Evolutionary conservation across 2,113 vertebrate species (phyloP).

Genomic region (Phyllostomus hastatus): DNA sequence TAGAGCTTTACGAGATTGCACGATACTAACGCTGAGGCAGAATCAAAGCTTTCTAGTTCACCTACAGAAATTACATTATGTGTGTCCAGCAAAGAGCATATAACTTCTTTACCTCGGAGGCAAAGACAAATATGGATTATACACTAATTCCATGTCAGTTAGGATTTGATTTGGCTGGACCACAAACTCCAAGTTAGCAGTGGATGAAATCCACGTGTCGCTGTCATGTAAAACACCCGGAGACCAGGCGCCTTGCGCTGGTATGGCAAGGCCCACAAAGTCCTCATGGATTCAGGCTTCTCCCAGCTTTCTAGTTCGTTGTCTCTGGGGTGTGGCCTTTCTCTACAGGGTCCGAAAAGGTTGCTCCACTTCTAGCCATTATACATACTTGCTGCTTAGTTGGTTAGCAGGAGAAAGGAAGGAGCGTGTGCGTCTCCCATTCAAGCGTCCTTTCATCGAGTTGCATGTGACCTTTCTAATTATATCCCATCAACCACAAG

Average conservation of each 20-base stretch:
- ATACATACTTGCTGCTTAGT: neutral
- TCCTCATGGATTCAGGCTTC: neutral
- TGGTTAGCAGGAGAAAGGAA: neutral
- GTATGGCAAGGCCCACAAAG: neutral
- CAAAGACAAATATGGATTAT: conserved; percentile 24
- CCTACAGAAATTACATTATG: neutral
- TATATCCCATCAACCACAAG: neutral
- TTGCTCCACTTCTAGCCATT: neutral
- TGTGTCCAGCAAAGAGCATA: neutral
- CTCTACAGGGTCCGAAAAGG: neutral
- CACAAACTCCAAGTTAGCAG: neutral
- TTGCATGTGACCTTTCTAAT: neutral
- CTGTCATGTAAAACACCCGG: neutral
- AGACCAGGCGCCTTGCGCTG: neutral
- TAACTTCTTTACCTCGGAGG: conserved; percentile 16
- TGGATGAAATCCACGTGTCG: neutral
- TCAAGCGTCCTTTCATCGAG: neutral
- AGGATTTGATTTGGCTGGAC: neutral
- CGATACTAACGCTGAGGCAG: neutral
- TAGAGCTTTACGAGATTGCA: neutral
- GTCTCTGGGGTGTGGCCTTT: neutral
- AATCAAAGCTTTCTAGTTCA: neutral
- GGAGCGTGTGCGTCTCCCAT: neutral
- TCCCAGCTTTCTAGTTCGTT: neutral
- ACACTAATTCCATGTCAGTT: neutral